Conservation (phyloP, 2,888 invertebrate genomes). For the Megamerina dolium region DNA sequence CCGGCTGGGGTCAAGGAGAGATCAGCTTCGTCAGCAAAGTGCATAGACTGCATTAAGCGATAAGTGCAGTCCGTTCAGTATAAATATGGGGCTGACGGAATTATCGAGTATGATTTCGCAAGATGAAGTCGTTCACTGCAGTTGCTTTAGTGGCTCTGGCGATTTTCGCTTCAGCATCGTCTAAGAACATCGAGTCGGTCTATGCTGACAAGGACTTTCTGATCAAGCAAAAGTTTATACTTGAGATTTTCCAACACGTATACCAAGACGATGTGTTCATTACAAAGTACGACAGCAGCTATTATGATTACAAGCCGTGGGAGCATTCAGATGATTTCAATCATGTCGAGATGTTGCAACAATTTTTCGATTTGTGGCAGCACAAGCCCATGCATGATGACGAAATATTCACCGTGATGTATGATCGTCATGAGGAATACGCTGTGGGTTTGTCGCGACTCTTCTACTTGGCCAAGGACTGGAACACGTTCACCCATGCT, state of each 20-base stretch:
- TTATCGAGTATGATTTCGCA: conserved; percentile 31
- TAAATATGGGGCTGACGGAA: conserved; percentile 23
- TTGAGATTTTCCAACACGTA: conserved; percentile 54
- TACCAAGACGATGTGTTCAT: conserved; percentile 56
- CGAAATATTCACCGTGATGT: conserved; percentile 36
- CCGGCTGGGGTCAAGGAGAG: conserved; percentile 7
- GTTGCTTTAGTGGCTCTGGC: conserved; percentile 35
- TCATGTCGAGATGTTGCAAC: conserved; percentile 53
- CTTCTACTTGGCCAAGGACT: conserved; percentile 66
- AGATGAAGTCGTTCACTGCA: conserved; percentile 43
- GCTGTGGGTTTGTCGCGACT: conserved; percentile 59
- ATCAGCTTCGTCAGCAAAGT: conserved; percentile 2
- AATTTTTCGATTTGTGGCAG: conserved; percentile 55
- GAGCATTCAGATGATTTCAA: conserved; percentile 56
- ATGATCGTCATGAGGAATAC: conserved; percentile 49
- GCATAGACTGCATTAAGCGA: conserved; percentile 1
- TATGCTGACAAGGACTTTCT: conserved; percentile 54
- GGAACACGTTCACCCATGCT: conserved; percentile 65
- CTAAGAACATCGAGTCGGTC: conserved; percentile 36
- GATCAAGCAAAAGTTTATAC: conserved; percentile 52
- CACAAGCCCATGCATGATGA: conserved; percentile 47
- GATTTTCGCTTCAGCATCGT: conserved; percentile 29
- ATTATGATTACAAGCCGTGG: conserved; percentile 54
- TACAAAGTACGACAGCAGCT: conserved; percentile 51
- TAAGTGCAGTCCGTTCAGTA: too few relatives aligned